phyloP scores from a whole-genome alignment of 2,888 invertebrate genomes.

The Stictocephala bisonia region DNA sequence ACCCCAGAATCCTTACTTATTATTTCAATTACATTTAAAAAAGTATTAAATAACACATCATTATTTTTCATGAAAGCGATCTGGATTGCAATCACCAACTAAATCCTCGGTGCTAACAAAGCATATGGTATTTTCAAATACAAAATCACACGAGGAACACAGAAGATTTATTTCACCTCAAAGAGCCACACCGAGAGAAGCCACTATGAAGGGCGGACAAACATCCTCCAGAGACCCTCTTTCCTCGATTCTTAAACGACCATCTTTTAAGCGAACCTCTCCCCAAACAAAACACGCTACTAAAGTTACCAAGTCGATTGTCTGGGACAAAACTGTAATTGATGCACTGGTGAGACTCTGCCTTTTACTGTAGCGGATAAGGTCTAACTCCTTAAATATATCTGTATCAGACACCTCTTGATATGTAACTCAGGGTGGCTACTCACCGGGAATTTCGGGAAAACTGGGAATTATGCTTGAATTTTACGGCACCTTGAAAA shows the following conservation, averaged over 20 bases:
- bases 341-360: conserved; percentile 21
- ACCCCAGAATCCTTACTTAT: too few relatives aligned
- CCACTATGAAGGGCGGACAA: neutral
- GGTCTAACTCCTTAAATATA: too few relatives aligned
- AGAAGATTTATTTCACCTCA: conserved; percentile 18
- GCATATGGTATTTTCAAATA: neutral
- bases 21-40: too few relatives aligned
- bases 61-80: neutral
- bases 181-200: conserved; percentile 3
- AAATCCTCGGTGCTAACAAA: conserved; percentile 14
- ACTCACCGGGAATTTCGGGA: too few relatives aligned
- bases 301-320: conserved; percentile 17
- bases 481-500: too few relatives aligned
- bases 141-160: conserved; percentile 4
- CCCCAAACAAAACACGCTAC: neutral
- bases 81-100: neutral
- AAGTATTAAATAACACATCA: too few relatives aligned
- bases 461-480: too few relatives aligned
- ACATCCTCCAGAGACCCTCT: neutral
- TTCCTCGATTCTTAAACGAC: conserved; percentile 14
- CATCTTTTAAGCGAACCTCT: neutral
- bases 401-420: too few relatives aligned
- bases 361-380: too few relatives aligned
- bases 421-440: too few relatives aligned
- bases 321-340: conserved; percentile 37